Conservation (phyloP, 2,113 vertebrate species). For the Myiozetetes cayanensis region DNA sequence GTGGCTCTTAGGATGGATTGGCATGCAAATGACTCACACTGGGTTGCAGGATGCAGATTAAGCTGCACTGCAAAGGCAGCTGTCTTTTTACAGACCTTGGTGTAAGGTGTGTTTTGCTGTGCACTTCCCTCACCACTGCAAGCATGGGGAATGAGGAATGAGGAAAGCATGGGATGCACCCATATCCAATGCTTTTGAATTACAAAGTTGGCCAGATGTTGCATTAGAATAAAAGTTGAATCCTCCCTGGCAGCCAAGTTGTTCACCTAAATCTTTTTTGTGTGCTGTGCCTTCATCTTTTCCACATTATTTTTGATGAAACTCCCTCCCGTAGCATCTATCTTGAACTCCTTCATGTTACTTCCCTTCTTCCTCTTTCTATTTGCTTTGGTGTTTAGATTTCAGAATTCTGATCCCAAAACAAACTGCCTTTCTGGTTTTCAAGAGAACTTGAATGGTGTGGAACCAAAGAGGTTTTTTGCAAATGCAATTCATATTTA, state of each 20-base stretch:
- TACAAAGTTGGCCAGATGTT: neutral
- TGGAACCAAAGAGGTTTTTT: neutral
- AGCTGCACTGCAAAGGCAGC: neutral
- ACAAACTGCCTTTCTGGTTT: neutral
- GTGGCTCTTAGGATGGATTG: neutral
- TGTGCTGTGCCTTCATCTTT: neutral
- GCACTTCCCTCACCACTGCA: rapidly evolving
- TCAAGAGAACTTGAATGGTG: neutral
- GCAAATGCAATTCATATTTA: neutral
- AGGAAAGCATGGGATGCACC: neutral
- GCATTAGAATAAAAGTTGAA: neutral
- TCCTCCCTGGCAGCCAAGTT: neutral
- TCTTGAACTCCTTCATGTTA: neutral
- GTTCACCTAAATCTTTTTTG: neutral
- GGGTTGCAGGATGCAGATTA: neutral
- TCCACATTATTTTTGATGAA: neutral
- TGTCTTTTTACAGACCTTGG: neutral
- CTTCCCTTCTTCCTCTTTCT: neutral
- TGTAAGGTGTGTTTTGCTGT: rapidly evolving
- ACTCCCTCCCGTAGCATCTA: neutral
- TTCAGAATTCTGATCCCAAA: neutral
- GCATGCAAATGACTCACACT: neutral
- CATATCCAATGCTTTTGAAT: neutral
- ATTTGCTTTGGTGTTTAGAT: neutral
- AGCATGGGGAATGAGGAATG: neutral